Percentiles rank a stretch among this genome's conserved stretches.
phyloP scores from a whole-genome alignment of 2,888 invertebrate species.

The Ernsta delagoae region DNA sequence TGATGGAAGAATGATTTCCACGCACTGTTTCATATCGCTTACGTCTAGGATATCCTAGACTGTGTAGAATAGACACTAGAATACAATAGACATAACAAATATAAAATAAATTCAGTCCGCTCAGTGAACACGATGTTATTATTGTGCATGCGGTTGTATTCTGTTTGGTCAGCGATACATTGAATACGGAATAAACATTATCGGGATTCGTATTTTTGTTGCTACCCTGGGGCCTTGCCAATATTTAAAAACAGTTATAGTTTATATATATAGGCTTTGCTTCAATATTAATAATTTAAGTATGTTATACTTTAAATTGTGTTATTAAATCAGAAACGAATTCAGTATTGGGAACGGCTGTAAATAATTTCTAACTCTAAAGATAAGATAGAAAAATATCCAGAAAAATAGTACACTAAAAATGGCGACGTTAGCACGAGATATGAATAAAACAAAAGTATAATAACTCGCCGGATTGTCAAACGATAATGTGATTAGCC shows the following conservation, averaged over 20 bases:
- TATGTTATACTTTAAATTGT: too few relatives aligned
- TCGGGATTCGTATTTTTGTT: neutral
- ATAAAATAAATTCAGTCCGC: neutral
- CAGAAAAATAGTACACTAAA: neutral
- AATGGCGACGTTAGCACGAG: neutral
- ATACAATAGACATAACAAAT: too few relatives aligned
- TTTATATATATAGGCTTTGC: too few relatives aligned
- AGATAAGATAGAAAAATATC: neutral
- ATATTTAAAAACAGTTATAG: too few relatives aligned
- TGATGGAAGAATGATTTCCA: too few relatives aligned
- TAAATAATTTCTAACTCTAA: neutral
- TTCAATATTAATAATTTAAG: too few relatives aligned
- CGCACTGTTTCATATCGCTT: too few relatives aligned
- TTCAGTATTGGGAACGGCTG: neutral
- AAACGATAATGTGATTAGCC: constrained; percentile 2
- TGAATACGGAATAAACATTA: neutral
- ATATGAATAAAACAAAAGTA: neutral
- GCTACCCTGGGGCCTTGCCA: neutral
- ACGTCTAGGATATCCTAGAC: too few relatives aligned
- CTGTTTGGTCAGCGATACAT: neutral
- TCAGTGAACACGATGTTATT: neutral
- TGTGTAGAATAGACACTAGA: too few relatives aligned
- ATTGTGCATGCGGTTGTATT: neutral
- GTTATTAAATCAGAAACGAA: neutral
- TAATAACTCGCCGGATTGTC: neutral